Evolutionary conservation across 2,113 vertebrate genomes (phyloP).

Genomic region (Talpa occidentalis): DNA sequence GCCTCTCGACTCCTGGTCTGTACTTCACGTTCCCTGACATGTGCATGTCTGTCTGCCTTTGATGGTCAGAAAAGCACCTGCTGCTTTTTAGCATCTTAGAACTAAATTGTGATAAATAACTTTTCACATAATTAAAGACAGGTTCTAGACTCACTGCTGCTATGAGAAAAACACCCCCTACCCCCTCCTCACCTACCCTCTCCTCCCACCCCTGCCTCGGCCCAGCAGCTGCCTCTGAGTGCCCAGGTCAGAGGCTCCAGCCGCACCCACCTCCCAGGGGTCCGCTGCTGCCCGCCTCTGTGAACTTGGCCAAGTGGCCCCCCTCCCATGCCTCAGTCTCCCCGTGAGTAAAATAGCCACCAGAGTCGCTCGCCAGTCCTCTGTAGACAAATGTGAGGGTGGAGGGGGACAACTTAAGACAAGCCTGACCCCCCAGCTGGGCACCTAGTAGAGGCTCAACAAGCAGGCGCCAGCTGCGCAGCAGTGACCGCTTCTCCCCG

Average conservation of each 20-base stretch:
- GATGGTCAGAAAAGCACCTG: not conserved
- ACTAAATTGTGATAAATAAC: not conserved
- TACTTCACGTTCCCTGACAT: not conserved
- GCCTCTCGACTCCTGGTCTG: too few relatives aligned
- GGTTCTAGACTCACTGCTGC: not conserved
- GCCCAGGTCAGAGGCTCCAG: not conserved
- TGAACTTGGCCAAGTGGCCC: not conserved
- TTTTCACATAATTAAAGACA: not conserved
- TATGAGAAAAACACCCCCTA: not conserved
- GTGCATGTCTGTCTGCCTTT: not conserved
- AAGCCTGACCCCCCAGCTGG: not conserved
- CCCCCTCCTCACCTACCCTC: not conserved
- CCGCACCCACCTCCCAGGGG: not conserved
- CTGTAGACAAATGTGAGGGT: not conserved
- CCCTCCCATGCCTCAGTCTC: not conserved
- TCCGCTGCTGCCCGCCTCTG: too few relatives aligned
- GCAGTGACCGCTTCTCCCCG: too few relatives aligned
- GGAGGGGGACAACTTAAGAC: not conserved
- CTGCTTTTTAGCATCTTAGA: not conserved
- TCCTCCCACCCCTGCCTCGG: too few relatives aligned
- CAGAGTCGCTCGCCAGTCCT: not conserved
- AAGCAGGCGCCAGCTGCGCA: accelerated
- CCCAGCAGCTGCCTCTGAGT: not conserved
- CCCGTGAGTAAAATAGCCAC: not conserved
- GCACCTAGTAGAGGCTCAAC: not conserved